Percentiles rank a stretch among this genome's conserved stretches.
phyloP scores from a whole-genome alignment of 2,888 invertebrate genomes.

The Coenonympha arcania region DNA sequence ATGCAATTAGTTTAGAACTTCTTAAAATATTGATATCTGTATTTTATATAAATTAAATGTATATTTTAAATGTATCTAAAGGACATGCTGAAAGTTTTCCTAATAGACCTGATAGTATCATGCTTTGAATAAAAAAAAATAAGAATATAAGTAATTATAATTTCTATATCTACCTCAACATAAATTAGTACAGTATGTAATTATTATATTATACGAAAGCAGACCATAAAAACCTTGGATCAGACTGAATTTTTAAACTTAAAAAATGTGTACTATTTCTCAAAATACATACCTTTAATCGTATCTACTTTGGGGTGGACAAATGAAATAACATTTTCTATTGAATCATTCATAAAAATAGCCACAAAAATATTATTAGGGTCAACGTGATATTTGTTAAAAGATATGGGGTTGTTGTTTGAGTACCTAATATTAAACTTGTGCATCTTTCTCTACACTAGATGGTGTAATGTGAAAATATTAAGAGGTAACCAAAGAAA shows the following conservation, averaged over 20 bases:
- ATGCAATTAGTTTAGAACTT: conserved; percentile 56
- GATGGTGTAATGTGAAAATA: too few relatives aligned
- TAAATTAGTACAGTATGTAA: conserved; percentile 46
- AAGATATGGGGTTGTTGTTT: neutral
- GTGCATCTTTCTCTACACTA: neutral
- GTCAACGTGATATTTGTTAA: too few relatives aligned
- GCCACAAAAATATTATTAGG: too few relatives aligned
- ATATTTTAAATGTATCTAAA: conserved; percentile 39
- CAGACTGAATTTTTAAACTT: conserved; percentile 35
- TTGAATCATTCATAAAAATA: neutral
- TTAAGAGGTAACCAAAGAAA: too few relatives aligned
- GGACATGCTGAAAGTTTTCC: conserved; percentile 57
- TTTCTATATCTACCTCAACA: conserved; percentile 48
- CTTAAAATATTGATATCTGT: conserved; percentile 14
- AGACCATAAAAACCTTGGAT: conserved; percentile 48
- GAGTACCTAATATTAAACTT: neutral
- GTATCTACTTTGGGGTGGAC: conserved; percentile 4
- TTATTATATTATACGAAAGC: conserved; percentile 44
- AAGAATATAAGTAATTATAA: conserved; percentile 32
- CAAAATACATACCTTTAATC: conserved; percentile 16
- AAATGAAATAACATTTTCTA: conserved; percentile 4
- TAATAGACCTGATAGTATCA: conserved; percentile 38
- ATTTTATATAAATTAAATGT: conserved; percentile 18
- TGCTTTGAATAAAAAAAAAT: conserved; percentile 51
- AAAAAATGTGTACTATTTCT: neutral